These are phyloP conservation scores for Leiothrix lutea DNA, from an alignment of 2,113 vertebrate genomes.

Conservation along the genomic window DNA sequence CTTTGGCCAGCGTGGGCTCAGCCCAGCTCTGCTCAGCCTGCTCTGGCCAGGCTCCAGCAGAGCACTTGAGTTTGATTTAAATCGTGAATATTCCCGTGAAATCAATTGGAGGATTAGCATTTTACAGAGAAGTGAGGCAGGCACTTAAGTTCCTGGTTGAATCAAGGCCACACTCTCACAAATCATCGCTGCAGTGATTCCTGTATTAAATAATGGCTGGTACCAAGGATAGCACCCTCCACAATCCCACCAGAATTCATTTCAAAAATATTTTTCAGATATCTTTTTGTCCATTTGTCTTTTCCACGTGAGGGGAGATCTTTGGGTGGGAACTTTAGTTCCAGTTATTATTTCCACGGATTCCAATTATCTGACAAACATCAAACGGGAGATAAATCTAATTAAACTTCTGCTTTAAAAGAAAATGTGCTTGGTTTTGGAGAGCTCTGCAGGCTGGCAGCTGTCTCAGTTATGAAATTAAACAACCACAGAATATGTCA, in stretches of 20 bases:
- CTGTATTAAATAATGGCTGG: background rate
- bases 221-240: background rate
- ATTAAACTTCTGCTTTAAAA: background rate
- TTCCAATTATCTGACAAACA: background rate
- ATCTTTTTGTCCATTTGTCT: background rate
- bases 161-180: background rate
- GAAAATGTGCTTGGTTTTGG: background rate
- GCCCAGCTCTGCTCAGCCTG: background rate
- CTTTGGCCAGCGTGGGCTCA: background rate
- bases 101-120: background rate
- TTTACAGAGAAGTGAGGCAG: background rate
- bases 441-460: background rate
- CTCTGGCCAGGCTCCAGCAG: constrained; percentile 42
- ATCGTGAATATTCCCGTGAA: background rate
- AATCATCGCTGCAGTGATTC: background rate
- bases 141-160: background rate
- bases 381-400: background rate
- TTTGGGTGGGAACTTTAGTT: background rate
- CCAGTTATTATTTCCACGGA: background rate
- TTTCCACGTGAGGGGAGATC: too few relatives aligned
- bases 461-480: background rate
- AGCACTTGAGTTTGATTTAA: constrained; percentile 39
- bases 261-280: background rate
- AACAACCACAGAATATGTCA: background rate
- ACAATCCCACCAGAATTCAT: background rate